Percentiles rank a stretch among this genome's conserved stretches.
Conservation (phyloP, 2,888 invertebrate species). For the Melanotus villosus region DNA sequence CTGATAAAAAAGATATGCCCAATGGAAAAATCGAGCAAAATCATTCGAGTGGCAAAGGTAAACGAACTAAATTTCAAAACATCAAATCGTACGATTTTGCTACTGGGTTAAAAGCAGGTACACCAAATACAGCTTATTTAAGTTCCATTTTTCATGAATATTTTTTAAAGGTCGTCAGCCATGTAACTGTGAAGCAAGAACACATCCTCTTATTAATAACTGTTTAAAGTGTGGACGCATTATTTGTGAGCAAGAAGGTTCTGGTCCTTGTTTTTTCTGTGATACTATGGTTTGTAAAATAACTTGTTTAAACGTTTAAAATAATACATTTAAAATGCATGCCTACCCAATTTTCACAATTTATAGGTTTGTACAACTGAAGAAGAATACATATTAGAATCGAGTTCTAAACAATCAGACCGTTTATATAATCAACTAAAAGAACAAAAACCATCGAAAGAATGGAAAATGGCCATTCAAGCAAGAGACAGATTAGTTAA, state of each 20-base stretch:
- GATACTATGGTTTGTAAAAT: constrained; percentile 78
- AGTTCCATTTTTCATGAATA: constrained; percentile 13
- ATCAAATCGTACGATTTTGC: constrained; percentile 81
- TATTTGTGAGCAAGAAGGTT: constrained; percentile 95
- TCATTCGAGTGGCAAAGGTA: constrained; percentile 68
- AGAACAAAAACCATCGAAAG: constrained; percentile 73
- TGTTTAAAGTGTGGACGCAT: constrained; percentile 95
- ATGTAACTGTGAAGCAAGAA: constrained; percentile 94
- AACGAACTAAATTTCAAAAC: constrained; percentile 82
- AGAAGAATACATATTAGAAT: constrained; percentile 77
- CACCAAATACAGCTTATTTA: constrained; percentile 49
- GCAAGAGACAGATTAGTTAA: constrained; percentile 87
- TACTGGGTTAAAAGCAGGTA: constrained; percentile 62
- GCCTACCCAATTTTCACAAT: too few relatives aligned
- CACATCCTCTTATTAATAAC: constrained; percentile 92
- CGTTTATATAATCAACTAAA: constrained; percentile 76
- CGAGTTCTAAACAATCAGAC: constrained; percentile 79
- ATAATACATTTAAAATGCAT: too few relatives aligned
- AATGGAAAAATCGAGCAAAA: constrained; percentile 47
- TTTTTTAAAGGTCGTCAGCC: constrained; percentile 81
- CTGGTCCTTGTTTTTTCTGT: constrained; percentile 96
- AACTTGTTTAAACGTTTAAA: too few relatives aligned
- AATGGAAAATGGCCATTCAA: constrained; percentile 80
- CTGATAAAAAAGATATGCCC: constrained; percentile 21
- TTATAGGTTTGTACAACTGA: constrained; percentile 67